Conservation (phyloP, 1,140 invertebrate species). For the Drosophila bifasciata region DNA sequence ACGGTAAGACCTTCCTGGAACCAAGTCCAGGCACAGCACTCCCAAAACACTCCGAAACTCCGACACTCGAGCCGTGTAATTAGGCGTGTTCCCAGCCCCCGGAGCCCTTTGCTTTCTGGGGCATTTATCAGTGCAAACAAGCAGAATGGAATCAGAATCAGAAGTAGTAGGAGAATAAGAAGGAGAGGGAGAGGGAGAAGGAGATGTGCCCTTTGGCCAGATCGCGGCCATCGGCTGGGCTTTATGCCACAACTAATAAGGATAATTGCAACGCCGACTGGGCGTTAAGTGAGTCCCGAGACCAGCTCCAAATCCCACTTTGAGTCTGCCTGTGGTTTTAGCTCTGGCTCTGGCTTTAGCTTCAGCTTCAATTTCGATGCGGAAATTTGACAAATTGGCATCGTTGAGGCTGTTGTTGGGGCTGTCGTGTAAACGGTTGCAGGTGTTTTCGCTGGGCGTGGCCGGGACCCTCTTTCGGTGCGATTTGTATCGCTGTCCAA, state of each 20-base stretch:
- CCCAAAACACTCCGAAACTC: no score
- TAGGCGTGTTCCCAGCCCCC: conserved; percentile 41
- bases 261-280: conserved; percentile 70
- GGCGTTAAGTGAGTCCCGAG: conserved; percentile 65
- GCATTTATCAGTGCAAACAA: conserved; percentile 82
- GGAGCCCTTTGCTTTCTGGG: conserved; percentile 12
- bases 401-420: conserved; percentile 43
- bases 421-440: conserved; percentile 80
- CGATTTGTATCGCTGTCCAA: conserved; percentile 80
- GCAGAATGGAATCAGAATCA: conserved; percentile 29
- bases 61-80: conserved; percentile 55
- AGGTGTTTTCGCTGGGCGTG: conserved; percentile 76
- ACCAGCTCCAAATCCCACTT: conserved; percentile 2
- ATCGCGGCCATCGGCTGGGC: conserved; percentile 31
- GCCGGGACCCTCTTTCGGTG: conserved; percentile 35
- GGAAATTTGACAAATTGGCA: conserved; percentile 79
- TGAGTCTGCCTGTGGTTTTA: conserved; percentile 2
- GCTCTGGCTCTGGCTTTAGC: conserved; percentile 31
- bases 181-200: no score
- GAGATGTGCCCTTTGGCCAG: conserved; percentile 50
- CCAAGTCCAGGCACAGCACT: not conserved
- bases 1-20: conserved; percentile 60
- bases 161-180: no score
- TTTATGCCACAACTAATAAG: conserved; percentile 73
- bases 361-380: conserved; percentile 50